phyloP scores from a whole-genome alignment of 2,888 invertebrate genomes.

The Ariolimax columbianus region DNA sequence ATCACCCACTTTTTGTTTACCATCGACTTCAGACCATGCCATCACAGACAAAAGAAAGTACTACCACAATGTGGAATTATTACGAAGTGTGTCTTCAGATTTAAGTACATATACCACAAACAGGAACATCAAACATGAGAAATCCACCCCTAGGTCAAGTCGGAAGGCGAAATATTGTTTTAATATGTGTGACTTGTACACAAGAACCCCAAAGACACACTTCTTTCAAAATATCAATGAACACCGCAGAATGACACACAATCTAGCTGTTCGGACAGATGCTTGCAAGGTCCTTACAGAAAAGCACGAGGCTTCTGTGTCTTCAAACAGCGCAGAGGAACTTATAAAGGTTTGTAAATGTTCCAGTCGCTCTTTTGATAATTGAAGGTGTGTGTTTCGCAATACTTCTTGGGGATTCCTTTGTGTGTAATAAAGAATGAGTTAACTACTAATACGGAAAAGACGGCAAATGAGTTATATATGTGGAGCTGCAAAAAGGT shows the following conservation, averaged over 20 bases:
- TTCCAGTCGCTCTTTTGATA: not conserved
- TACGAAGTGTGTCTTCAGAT: not conserved
- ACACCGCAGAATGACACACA: not conserved
- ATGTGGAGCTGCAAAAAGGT: too few relatives aligned
- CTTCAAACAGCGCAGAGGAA: not conserved
- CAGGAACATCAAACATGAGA: not conserved
- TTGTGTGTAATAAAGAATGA: too few relatives aligned
- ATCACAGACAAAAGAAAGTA: not conserved
- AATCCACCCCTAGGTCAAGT: not conserved
- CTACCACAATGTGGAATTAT: not conserved
- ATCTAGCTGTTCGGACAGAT: not conserved
- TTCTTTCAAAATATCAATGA: not conserved
- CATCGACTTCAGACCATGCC: not conserved
- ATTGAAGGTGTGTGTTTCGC: too few relatives aligned
- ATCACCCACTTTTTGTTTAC: not conserved
- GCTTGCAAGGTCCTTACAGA: not conserved
- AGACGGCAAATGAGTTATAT: too few relatives aligned
- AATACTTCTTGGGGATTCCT: too few relatives aligned
- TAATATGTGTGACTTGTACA: not conserved
- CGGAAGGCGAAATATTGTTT: not conserved
- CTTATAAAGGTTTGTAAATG: slow-evolving; percentile 15
- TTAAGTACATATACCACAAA: not conserved
- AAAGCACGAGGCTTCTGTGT: not conserved
- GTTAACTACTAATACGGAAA: too few relatives aligned
- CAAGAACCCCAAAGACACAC: not conserved